These are phyloP conservation scores for Burhinus bistriatus DNA, from an alignment of 2,113 vertebrate species.

Conservation along the genomic window DNA sequence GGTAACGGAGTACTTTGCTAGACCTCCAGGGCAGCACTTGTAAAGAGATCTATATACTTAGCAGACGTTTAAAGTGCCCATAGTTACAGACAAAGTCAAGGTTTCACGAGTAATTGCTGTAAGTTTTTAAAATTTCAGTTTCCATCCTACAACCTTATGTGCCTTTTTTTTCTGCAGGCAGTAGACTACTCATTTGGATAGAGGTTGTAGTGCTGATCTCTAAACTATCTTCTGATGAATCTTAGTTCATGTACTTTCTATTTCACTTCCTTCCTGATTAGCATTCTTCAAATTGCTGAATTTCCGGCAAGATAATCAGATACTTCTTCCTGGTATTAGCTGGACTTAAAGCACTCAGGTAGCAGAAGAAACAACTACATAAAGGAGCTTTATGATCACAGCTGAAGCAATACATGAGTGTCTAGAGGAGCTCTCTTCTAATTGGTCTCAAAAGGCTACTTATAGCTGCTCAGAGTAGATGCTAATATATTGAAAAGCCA, in stretches of 20 bases:
- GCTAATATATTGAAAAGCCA: neutral
- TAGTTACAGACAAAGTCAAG: neutral
- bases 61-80: neutral
- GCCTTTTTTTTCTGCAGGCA: neutral
- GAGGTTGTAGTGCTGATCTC: neutral
- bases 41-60: neutral
- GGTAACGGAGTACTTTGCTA: neutral
- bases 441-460: neutral
- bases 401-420: neutral
- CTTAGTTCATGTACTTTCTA: neutral
- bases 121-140: neutral
- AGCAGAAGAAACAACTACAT: neutral
- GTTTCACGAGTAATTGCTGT: neutral
- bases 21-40: neutral
- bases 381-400: neutral
- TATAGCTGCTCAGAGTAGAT: neutral
- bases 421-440: neutral
- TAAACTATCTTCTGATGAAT: neutral
- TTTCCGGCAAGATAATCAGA: slow-evolving; percentile 14
- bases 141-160: neutral
- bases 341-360: neutral
- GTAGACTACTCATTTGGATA: neutral
- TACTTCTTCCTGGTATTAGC: neutral
- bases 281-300: neutral
- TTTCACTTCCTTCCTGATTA: slow-evolving; percentile 40